phyloP scores from a whole-genome alignment of 1,140 invertebrate species.

The Conus betulinus region DNA sequence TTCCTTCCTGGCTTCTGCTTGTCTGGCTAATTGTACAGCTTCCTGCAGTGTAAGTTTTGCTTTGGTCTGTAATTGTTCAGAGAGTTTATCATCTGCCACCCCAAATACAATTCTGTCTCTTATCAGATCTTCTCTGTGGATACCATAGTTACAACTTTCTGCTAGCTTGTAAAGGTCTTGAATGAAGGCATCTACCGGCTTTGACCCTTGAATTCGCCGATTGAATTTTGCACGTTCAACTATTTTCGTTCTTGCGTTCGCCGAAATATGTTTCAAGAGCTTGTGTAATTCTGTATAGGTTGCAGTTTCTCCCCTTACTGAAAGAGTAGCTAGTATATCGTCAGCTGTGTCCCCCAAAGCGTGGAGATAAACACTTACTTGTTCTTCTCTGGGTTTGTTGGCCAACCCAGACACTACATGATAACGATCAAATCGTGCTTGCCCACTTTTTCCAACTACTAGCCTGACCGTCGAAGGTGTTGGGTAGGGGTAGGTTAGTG shows the following conservation, averaged over 20 bases:
- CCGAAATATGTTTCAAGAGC: not conserved
- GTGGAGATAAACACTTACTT: not conserved
- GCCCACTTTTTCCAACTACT: not conserved
- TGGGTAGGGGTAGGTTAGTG: not conserved
- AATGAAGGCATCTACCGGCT: not conserved
- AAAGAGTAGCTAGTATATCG: not conserved
- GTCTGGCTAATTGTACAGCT: not conserved
- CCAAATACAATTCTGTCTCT: not conserved
- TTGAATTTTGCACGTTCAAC: not conserved
- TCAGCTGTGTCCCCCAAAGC: not conserved
- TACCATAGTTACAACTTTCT: not conserved
- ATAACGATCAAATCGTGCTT: not conserved
- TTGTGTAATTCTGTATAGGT: not conserved
- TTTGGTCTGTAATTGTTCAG: not conserved
- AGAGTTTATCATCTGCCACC: not conserved
- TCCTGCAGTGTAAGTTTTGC: not conserved
- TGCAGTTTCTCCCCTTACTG: not conserved
- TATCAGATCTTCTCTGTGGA: not conserved
- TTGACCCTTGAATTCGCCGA: not conserved
- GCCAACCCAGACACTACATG: not conserved
- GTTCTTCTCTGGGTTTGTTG: not conserved
- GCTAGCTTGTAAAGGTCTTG: not conserved
- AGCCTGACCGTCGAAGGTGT: not conserved
- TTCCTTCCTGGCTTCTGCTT: slow-evolving; percentile 9
- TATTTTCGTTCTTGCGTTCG: not conserved